phyloP scores from a whole-genome alignment of 2,888 invertebrate genomes.

The Notodonta ziczac region DNA sequence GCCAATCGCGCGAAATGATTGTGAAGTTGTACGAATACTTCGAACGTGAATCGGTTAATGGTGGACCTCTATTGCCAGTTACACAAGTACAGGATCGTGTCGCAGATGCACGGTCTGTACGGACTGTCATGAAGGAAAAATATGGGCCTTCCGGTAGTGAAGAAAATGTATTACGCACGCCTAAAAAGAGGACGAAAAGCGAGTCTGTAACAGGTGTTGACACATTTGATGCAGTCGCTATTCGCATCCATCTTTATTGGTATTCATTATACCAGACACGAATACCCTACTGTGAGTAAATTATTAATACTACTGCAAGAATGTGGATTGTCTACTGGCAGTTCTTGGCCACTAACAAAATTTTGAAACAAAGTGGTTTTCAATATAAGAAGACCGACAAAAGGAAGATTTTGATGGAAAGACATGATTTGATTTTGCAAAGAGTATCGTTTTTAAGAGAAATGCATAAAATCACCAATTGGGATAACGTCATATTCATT shows the following conservation, averaged over 20 bases:
- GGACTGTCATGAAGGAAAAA: conserved; percentile 10
- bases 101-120: conserved; percentile 6
- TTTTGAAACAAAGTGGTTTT: conserved; percentile 8
- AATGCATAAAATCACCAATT: conserved; percentile 8
- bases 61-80: conserved; percentile 8
- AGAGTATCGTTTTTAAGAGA: conserved; percentile 6
- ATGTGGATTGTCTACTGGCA: conserved; percentile 5
- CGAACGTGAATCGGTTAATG: conserved; percentile 1
- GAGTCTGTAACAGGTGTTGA: conserved; percentile 7
- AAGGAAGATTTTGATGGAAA: conserved; percentile 8
- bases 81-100: conserved; percentile 7
- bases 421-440: conserved; percentile 2
- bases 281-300: conserved; percentile 10
- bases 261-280: conserved; percentile 11
- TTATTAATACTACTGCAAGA: background rate
- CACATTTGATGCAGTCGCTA: conserved; percentile 5
- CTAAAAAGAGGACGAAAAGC: background rate
- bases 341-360: conserved; percentile 3
- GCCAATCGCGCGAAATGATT: background rate
- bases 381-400: conserved; percentile 8
- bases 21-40: conserved; percentile 1
- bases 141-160: conserved; percentile 7
- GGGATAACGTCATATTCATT: conserved; percentile 21
- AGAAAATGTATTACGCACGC: conserved; percentile 5
- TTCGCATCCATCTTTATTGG: conserved; percentile 7